These are phyloP conservation scores for Coelinius sp. DNA, from an alignment of 2,888 invertebrate genomes.

Conservation along the genomic window DNA sequence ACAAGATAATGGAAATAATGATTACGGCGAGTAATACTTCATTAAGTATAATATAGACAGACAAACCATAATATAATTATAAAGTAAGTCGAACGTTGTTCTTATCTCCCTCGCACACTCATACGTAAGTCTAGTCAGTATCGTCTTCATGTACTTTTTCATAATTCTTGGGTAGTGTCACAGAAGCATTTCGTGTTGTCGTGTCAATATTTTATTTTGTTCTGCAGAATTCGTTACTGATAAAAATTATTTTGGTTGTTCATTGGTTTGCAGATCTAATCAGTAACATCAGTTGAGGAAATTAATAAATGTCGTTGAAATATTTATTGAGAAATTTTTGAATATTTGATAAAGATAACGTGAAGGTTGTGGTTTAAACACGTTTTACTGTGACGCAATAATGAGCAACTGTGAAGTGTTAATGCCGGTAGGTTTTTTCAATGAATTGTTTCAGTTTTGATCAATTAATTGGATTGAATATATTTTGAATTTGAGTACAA, in stretches of 20 bases:
- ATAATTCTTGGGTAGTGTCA: conserved; percentile 3
- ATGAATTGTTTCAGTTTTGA: background rate
- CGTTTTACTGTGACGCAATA: conserved; percentile 17
- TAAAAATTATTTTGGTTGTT: too few species aligned
- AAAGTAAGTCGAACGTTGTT: background rate
- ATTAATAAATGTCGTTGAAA: background rate
- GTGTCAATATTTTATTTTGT: too few species aligned
- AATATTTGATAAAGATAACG: background rate
- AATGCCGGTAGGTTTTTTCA: conserved; percentile 31
- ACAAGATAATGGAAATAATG: background rate
- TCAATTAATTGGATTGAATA: too few species aligned
- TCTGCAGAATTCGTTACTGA: background rate
- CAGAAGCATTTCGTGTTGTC: background rate
- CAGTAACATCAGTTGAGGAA: background rate
- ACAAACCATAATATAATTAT: background rate
- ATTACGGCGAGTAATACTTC: background rate
- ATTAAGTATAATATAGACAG: background rate
- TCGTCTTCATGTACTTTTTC: background rate
- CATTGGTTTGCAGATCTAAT: background rate
- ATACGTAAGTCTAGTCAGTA: background rate
- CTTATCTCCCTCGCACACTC: conserved; percentile 12
- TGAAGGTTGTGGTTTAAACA: background rate
- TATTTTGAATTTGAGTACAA: background rate
- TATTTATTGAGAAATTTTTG: background rate
- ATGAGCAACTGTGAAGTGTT: conserved; percentile 36